These are phyloP conservation scores for Aphelenchoides besseyi DNA, from an alignment of 1,140 invertebrate species.

Conservation along the genomic window DNA sequence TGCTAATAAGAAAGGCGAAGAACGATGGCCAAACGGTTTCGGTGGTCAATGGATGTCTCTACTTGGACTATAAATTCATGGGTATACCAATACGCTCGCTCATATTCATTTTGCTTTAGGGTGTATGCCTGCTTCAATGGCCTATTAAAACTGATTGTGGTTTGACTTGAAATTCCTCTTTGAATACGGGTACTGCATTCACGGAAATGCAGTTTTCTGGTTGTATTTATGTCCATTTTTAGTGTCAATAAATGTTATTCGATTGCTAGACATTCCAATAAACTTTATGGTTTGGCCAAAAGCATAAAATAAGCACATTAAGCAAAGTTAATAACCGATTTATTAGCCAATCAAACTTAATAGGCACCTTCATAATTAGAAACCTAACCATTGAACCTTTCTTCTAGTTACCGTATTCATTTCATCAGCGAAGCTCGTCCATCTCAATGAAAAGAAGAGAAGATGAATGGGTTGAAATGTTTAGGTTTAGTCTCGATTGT, in stretches of 20 bases:
- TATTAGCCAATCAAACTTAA: neutral
- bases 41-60: slow-evolving; percentile 39
- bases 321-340: neutral
- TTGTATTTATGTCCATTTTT: neutral
- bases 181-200: neutral
- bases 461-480: no score
- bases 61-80: slow-evolving; percentile 43
- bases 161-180: neutral
- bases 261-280: no score
- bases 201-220: neutral
- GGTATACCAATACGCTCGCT: no score
- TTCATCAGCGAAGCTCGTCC: no score
- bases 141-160: neutral
- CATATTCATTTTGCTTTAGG: no score
- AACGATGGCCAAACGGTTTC: slow-evolving; percentile 41
- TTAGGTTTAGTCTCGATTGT: no score
- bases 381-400: no score
- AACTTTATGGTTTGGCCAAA: no score
- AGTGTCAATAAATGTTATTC: no score
- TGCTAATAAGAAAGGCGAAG: slow-evolving; percentile 39
- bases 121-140: slow-evolving; percentile 35
- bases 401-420: no score
- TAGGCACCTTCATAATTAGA: neutral
- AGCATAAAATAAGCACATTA: no score
- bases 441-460: no score